Evolutionary conservation across 2,113 vertebrate genomes (phyloP).

Genomic region (Sigmodon hispidus): DNA sequence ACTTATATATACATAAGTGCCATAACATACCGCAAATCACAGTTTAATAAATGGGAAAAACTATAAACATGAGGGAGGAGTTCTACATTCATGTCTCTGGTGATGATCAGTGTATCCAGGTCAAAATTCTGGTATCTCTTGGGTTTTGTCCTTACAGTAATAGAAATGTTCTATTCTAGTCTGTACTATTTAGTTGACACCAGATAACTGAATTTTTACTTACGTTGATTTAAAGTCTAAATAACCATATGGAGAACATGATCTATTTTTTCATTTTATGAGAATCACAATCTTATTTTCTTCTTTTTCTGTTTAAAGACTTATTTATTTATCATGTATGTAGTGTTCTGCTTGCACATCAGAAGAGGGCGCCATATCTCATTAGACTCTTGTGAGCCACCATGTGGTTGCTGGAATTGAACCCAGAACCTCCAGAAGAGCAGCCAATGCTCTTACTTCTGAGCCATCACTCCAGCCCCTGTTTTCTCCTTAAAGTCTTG

Average conservation of each 20-base stretch:
- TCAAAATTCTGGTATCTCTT: not conserved
- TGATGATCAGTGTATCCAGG: not conserved
- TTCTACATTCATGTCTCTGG: not conserved
- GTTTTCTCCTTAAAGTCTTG: not conserved
- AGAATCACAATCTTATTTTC: not conserved
- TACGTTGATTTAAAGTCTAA: not conserved
- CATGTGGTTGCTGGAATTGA: too few species aligned
- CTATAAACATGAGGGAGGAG: not conserved
- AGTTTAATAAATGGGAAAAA: not conserved
- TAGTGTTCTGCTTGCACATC: too few species aligned
- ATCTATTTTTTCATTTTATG: not conserved
- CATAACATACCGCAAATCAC: not conserved
- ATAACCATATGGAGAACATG: not conserved
- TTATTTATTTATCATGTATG: too few species aligned
- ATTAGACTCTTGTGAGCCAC: too few species aligned
- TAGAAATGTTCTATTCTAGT: not conserved
- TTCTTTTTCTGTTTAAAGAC: too few species aligned
- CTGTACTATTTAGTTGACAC: not conserved
- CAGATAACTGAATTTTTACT: conserved; percentile 13
- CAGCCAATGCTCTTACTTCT: too few species aligned
- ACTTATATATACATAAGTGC: not conserved
- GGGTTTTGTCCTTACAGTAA: not conserved
- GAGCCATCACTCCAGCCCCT: too few species aligned
- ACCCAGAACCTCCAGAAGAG: too few species aligned
- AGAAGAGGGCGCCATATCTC: too few species aligned